phyloP scores from a whole-genome alignment of 1,140 invertebrate species.

The Ceratosolen solmsi region DNA sequence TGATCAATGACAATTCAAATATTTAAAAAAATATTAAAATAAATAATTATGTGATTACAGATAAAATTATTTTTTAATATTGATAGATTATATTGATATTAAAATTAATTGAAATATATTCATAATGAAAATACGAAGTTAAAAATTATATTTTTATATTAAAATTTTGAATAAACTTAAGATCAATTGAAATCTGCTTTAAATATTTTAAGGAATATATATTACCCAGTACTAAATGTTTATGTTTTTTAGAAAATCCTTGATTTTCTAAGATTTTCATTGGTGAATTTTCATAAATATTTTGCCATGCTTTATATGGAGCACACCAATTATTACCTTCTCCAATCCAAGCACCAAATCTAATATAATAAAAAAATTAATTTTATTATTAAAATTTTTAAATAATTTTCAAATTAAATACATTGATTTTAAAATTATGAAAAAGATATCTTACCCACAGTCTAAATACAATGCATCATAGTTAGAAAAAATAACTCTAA shows the following conservation, averaged over 20 bases:
- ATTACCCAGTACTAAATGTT: conserved; percentile 75
- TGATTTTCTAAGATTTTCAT: conserved; percentile 70
- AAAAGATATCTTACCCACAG: conserved; percentile 77
- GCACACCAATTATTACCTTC: conserved; percentile 88
- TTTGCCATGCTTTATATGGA: conserved; percentile 91
- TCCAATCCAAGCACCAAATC: conserved; percentile 76
- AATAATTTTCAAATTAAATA: no score
- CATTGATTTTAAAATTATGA: no score
- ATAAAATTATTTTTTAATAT: no score
- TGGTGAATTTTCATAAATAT: conserved; percentile 85
- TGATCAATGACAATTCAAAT: no score
- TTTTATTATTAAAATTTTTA: background rate
- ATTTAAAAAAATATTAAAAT: no score
- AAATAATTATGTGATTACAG: no score
- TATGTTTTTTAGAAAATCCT: conserved; percentile 69
- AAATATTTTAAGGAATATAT: no score
- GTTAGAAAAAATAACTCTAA: conserved; percentile 85
- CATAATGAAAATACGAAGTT: no score
- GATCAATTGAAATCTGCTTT: background rate
- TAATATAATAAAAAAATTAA: conserved; percentile 52
- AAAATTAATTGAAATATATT: no score
- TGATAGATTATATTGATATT: no score
- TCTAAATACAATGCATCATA: conserved; percentile 89
- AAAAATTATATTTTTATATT: no score
- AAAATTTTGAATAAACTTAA: no score